Evolutionary conservation across 2,888 invertebrate genomes (phyloP), one percentile per base, ranked within the genome.

Genomic region (Blera fallax): DNA sequence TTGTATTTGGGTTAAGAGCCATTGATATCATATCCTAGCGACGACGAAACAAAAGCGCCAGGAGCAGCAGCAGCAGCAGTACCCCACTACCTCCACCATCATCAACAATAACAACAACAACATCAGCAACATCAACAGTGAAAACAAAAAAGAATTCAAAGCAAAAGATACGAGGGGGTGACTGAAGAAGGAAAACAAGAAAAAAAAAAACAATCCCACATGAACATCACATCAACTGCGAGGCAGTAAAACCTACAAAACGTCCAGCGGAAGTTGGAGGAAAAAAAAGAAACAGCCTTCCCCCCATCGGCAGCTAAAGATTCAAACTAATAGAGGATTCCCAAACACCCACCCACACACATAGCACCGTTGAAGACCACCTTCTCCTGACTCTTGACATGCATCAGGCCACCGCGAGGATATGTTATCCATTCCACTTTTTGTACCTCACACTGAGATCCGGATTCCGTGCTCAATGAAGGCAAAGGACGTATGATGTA

Each of bases 1-100:
- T 88, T 88, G 87, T 88, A 88, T 88, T 88, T 88, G 88, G 88
- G 88, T 88, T 88, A 88, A 88, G 88, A 88, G 88, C 88, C 88
- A 88, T 88, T 88, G 88, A 88, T 88, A 88, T 87, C 87, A 87
- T 74, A 87, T 81, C 74, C 70, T 83, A 78, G 81, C 83, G 77
- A 87, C 83, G 77, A 81, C 62, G 79, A 79, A 87, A 87, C 87
- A 87, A 87, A 78, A 87, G 85, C 84, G 60, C 37, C 58, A 74
- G 70, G 67, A 58, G 50, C 21, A 29, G 4, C 37, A 65, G 29
- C 37, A 34, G n/a, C n/a, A n/a, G n/a, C n/a, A n/a, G n/a, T n/a
- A n/a, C 37, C 37, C 37, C 37, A n/a, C 37, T 50, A 37, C 50
- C 54, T 56, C 37, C 27, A 40, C n/a, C n/a, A n/a, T n/a, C n/a